These are phyloP conservation scores for Agelastica alni DNA, from an alignment of 2,888 invertebrate genomes.

Conservation along the genomic window DNA sequence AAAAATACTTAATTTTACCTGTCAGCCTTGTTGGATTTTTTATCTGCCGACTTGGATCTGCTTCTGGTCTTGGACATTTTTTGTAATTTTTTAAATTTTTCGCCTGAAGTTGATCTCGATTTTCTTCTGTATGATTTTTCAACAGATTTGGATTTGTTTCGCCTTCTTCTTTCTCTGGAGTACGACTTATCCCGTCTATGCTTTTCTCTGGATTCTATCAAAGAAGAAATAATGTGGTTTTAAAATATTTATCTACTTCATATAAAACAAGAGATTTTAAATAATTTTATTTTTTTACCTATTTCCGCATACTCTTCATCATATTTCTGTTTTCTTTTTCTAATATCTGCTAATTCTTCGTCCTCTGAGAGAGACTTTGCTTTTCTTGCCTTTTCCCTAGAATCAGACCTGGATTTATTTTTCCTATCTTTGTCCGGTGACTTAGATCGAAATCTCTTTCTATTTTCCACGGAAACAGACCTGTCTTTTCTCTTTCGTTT, in stretches of 20 bases:
- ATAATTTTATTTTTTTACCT: slow-evolving; percentile 15
- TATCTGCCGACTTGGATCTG: slow-evolving; percentile 9
- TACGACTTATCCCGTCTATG: slow-evolving; percentile 27
- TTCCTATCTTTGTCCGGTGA: slow-evolving; percentile 5
- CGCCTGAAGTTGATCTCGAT: slow-evolving; percentile 7
- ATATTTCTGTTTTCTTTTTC: slow-evolving; percentile 3
- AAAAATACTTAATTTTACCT: too few relatives aligned
- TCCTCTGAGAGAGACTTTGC: background rate
- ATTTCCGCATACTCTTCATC: slow-evolving; percentile 13
- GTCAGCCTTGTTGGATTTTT: slow-evolving; percentile 9
- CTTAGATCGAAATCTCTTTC: slow-evolving; percentile 6
- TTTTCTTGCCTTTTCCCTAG: slow-evolving; percentile 13
- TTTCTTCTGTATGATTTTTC: slow-evolving; percentile 9
- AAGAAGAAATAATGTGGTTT: background rate
- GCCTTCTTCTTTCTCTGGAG: slow-evolving; percentile 19
- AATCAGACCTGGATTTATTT: slow-evolving; percentile 16
- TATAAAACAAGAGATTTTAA: too few relatives aligned
- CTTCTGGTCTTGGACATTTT: slow-evolving; percentile 1
- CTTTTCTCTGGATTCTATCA: slow-evolving; percentile 13
- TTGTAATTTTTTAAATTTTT: slow-evolving; percentile 6
- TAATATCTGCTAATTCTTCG: background rate
- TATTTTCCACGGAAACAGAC: slow-evolving; percentile 14
- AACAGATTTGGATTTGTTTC: background rate
- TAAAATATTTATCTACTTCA: background rate
- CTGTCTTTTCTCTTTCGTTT: slow-evolving; percentile 9